Evolutionary conservation across 2,113 vertebrate species (phyloP), one percentile per base, ranked within the genome.

Genomic region (Theristicus caerulescens): DNA sequence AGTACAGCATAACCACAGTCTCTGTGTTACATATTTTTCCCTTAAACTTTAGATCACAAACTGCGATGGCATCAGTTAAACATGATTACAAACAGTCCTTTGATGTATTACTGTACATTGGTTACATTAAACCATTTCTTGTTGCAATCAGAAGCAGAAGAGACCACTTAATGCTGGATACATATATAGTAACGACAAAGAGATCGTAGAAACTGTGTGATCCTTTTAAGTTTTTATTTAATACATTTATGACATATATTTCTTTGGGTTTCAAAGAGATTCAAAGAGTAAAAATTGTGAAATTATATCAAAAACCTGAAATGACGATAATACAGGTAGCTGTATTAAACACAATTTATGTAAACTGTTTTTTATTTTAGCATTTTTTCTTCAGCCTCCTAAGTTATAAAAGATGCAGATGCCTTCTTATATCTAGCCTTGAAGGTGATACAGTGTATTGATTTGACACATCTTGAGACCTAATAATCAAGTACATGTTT

Each of bases 401-500:
- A 82, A 87, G 57, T 95, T 89, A 81, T n/a, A 77, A 62, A 95
- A 83, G 27, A 77, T 73, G 36, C 85, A 96, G 84, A 83, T 0
- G 0, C 54, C 61, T 93, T 86, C 76, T 92, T 92, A 64, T 52
- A 91, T 71, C 55, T 95, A 95, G 81, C 86, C 90, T 96, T 97
- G 96, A 94, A 97, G 94, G 95, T 97, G 96, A 97, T 95, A 71
- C 76, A 74, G 58, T 69, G 55, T 97, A 96, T 97, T 97, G 98
- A 97, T 97, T 92, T 96, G 94, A 94, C 93, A 96, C 65, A 92
- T 97, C 96, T 94, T 87, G 83, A 94, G 93, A 96, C 96, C 93
- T 97, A 96, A 97, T 97, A 98, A 97, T 97, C 96, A 96, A 97
- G 88, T 93, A 84, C 86, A 82, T 97, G 90, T 88, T 97, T 96